Evolutionary conservation across 2,113 vertebrate species (phyloP).

Genomic region (Bos javanicus): DNA sequence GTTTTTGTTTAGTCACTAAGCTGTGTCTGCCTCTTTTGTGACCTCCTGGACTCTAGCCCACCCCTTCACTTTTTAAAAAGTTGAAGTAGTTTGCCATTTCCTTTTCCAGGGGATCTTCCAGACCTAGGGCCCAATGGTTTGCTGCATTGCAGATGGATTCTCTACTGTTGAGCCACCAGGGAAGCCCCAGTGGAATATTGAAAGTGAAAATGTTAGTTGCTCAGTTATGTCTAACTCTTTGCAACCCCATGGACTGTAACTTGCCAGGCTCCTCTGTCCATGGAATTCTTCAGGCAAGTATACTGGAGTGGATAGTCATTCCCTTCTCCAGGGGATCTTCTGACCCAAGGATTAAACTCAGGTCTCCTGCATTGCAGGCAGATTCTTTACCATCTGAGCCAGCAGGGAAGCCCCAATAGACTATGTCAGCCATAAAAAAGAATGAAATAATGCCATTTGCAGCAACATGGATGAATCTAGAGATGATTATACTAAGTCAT

Average conservation of each 20-base stretch:
- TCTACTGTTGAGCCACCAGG: neutral
- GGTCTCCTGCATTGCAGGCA: neutral
- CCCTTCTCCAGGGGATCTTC: neutral
- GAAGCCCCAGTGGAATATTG: neutral
- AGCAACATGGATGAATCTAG: neutral
- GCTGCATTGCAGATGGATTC: neutral
- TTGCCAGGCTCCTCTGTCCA: neutral
- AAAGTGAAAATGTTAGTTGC: neutral
- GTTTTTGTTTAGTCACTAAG: neutral
- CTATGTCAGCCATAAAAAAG: neutral
- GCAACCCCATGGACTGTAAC: neutral
- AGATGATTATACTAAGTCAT: neutral
- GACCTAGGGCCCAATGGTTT: neutral
- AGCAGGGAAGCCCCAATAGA: neutral
- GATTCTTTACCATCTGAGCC: neutral
- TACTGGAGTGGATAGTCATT: neutral
- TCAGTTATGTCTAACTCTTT: neutral
- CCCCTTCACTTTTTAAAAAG: neutral
- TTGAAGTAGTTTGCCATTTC: neutral
- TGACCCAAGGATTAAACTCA: neutral
- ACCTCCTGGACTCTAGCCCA: neutral
- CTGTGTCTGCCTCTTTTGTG: neutral
- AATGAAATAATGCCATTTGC: neutral
- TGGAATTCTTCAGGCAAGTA: neutral
- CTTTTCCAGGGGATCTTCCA: neutral